Evolutionary conservation across 1,140 invertebrate species (phyloP).

Genomic region (Cephus cinctus): DNA sequence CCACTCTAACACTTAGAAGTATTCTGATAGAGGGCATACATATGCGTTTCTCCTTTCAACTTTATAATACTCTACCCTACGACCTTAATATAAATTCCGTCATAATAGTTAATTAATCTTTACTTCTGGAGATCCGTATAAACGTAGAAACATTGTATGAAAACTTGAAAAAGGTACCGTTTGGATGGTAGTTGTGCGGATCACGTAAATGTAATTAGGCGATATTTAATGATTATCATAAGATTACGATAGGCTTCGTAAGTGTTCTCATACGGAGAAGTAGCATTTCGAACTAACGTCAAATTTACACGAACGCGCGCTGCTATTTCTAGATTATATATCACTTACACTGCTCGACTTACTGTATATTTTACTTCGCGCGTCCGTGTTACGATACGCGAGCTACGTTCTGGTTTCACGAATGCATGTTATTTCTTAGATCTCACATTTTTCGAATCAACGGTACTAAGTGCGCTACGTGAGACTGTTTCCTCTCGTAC

Average conservation of each 20-base stretch:
- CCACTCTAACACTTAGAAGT: conserved; percentile 37
- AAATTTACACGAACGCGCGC: conserved; percentile 49
- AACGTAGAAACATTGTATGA: conserved; percentile 52
- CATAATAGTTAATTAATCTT: conserved; percentile 26
- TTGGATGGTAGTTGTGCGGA: conserved; percentile 33
- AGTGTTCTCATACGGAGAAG: conserved; percentile 37
- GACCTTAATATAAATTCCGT: conserved; percentile 35
- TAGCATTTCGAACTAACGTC: conserved; percentile 44
- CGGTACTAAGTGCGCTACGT: too few species aligned
- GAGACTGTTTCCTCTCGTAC: too few species aligned
- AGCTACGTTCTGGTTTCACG: too few species aligned
- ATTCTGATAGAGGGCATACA: conserved; percentile 40
- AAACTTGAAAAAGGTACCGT: conserved; percentile 46
- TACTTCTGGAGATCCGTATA: conserved; percentile 44
- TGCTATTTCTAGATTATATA: conserved; percentile 50
- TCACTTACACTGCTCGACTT: conserved; percentile 50
- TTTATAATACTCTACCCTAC: conserved; percentile 42
- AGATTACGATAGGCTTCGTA: conserved; percentile 43
- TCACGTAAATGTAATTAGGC: conserved; percentile 40
- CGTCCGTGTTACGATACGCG: too few species aligned
- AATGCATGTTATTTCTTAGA: too few species aligned
- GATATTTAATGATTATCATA: conserved; percentile 46
- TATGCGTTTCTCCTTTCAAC: conserved; percentile 23
- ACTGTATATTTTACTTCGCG: conserved; percentile 38
- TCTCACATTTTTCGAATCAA: too few species aligned